Evolutionary conservation across 1,140 invertebrate species (phyloP).

Genomic region (Aculops lycopersici): DNA sequence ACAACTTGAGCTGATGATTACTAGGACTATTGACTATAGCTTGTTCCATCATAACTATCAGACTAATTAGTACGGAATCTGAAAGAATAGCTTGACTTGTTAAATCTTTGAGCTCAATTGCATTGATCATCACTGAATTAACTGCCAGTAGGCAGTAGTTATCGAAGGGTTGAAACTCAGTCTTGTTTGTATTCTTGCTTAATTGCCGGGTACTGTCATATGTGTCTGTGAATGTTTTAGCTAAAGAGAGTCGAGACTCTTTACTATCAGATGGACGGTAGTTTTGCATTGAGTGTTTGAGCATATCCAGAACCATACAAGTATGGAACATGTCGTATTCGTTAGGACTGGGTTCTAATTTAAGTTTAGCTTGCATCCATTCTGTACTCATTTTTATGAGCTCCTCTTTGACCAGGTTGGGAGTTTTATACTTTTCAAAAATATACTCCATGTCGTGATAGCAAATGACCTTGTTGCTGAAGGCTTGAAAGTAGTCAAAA

Average conservation of each 20-base stretch:
- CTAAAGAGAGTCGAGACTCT: conserved; percentile 8
- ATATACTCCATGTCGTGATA: neutral
- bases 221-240: conserved; percentile 13
- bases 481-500: neutral
- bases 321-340: neutral
- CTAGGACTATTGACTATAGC: conserved; percentile 32
- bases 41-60: conserved; percentile 27
- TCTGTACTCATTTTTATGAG: neutral
- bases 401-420: neutral
- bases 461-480: neutral
- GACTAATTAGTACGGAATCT: neutral
- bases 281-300: neutral
- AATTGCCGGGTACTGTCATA: conserved; percentile 15
- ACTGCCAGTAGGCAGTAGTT: conserved; percentile 38
- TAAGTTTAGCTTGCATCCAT: neutral
- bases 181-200: conserved; percentile 19
- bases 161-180: conserved; percentile 25
- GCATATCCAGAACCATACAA: neutral
- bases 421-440: neutral
- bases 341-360: neutral
- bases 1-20: conserved; percentile 40
- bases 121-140: conserved; percentile 30
- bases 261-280: neutral
- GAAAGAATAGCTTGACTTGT: neutral
- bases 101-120: neutral